Evolutionary conservation across 2,797 vertebrate genomes (phyloP).

Genomic region (Oreochromis grahami): DNA sequence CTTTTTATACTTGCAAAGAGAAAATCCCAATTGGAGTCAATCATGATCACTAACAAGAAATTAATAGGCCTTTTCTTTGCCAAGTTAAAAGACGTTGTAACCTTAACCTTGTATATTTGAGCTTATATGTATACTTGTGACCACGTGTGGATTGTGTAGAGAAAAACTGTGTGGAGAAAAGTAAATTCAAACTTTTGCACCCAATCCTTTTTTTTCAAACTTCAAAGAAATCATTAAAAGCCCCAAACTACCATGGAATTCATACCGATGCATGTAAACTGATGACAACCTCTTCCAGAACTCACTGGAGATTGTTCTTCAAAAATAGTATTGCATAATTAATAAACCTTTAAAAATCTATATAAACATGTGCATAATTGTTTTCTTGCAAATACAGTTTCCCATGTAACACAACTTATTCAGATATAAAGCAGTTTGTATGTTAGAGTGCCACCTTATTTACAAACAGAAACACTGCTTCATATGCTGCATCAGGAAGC

Average conservation of each 20-base stretch:
- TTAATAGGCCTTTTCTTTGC: background rate
- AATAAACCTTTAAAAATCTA: background rate
- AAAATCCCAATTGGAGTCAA: background rate
- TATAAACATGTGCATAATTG: background rate
- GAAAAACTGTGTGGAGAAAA: background rate
- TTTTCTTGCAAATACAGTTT: background rate
- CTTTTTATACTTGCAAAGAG: background rate
- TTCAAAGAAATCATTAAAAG: background rate
- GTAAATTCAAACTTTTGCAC: background rate
- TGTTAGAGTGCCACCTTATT: background rate
- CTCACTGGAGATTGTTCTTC: background rate
- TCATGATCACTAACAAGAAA: background rate
- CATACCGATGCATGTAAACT: fast-evolving
- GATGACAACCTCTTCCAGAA: background rate
- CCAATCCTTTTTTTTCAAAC: background rate
- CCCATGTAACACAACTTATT: background rate
- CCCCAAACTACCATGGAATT: background rate
- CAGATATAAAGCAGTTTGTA: background rate
- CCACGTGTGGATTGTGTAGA: background rate
- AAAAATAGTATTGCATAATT: background rate
- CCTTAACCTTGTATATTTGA: background rate
- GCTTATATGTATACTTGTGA: background rate
- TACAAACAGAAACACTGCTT: background rate
- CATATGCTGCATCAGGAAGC: no score
- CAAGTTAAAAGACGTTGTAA: background rate